Conservation (phyloP, 2,888 invertebrate species). For the Callosobruchus maculatus region DNA sequence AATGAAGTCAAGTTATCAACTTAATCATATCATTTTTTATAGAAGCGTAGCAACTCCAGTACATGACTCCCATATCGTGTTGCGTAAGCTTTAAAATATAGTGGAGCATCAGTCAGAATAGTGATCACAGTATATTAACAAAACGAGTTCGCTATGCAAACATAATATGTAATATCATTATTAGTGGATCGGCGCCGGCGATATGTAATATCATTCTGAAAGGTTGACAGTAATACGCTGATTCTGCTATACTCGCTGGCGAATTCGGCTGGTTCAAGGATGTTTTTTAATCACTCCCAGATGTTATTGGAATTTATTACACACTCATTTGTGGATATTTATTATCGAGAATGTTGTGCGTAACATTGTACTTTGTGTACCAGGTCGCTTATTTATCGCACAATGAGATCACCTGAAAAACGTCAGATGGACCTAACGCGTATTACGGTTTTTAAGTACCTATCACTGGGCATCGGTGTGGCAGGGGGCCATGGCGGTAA, state of each 20-base stretch:
- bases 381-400: neutral
- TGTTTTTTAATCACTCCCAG: neutral
- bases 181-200: neutral
- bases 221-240: neutral
- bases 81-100: neutral
- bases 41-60: too few relatives aligned
- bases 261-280: neutral
- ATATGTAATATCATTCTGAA: neutral
- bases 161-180: too few relatives aligned
- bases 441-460: neutral
- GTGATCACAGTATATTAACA: neutral
- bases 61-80: too few relatives aligned
- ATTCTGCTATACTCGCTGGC: neutral
- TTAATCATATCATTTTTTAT: too few relatives aligned
- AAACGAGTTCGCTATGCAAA: neutral
- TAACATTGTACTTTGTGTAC: neutral
- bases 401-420: neutral
- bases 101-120: neutral
- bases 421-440: neutral
- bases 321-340: neutral
- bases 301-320: neutral
- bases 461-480: too few relatives aligned
- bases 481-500: too few relatives aligned
- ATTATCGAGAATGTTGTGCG: neutral
- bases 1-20: too few relatives aligned